A percentile compares a stretch with the other conserved stretches of the same genome.
Conservation (phyloP, 2,797 vertebrate genomes). For the Lindbergichthys nudifrons region DNA sequence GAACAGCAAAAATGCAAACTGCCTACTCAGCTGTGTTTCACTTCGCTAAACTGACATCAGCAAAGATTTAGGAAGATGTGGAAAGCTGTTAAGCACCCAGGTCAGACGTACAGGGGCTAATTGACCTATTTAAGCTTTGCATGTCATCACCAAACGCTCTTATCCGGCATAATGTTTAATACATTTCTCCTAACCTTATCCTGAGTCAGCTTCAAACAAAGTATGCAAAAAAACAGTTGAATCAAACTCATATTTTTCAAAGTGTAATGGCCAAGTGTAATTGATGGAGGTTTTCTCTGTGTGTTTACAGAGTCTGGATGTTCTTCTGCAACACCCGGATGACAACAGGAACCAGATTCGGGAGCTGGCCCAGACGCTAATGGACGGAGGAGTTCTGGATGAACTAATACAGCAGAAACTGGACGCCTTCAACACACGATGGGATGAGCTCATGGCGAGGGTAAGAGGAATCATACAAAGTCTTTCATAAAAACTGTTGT, state of each 20-base stretch:
- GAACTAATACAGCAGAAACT: slow-evolving; percentile 96
- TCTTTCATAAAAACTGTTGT: no score
- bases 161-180: slow-evolving; percentile 25
- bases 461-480: slow-evolving; percentile 72
- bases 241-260: neutral
- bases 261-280: neutral
- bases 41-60: slow-evolving; percentile 5
- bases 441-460: slow-evolving; percentile 94
- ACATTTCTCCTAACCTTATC: neutral
- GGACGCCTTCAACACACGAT: slow-evolving; percentile 92
- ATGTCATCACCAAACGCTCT: neutral
- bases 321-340: slow-evolving; percentile 92
- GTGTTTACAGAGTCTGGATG: slow-evolving; percentile 86
- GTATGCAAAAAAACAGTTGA: no score
- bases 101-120: slow-evolving; percentile 14
- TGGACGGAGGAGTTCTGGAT: slow-evolving; percentile 96
- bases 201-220: slow-evolving; percentile 14
- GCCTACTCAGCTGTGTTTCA: slow-evolving; percentile 29
- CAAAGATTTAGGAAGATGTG: slow-evolving; percentile 21
- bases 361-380: slow-evolving; percentile 95
- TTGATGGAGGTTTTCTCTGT: neutral
- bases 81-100: slow-evolving; percentile 14
- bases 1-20: slow-evolving; percentile 30
- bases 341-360: slow-evolving; percentile 96
- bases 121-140: slow-evolving; percentile 19